Evolutionary conservation across 2,888 invertebrate genomes (phyloP).

Genomic region (Auanema sp.): DNA sequence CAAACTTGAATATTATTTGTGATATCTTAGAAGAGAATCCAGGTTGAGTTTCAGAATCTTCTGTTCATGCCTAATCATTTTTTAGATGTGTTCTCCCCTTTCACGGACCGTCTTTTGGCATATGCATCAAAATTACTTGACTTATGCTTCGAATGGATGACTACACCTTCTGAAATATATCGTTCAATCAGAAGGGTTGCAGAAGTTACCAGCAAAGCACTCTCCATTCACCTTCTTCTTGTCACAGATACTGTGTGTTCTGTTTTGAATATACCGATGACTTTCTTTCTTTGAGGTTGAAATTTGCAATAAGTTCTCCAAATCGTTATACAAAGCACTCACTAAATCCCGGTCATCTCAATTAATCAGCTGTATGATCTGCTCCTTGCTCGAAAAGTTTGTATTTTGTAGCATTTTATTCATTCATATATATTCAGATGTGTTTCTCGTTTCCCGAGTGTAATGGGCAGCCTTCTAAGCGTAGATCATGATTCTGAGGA

Average conservation of each 20-base stretch:
- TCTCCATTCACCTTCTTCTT: constrained; percentile 20
- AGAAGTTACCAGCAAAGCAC: constrained; percentile 17
- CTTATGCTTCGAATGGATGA: constrained; percentile 23
- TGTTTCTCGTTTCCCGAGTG: constrained; percentile 15
- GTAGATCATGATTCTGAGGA: constrained; percentile 22
- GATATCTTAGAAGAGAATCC: constrained; percentile 17
- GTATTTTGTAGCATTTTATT: background rate
- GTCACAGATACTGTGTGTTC: constrained; percentile 3
- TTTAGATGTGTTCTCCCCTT: constrained; percentile 12
- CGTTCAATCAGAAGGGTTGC: constrained; percentile 13
- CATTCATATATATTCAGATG: constrained; percentile 17
- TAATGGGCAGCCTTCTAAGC: constrained; percentile 17
- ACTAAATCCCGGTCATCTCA: background rate
- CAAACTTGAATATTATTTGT: constrained; percentile 17
- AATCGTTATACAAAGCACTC: constrained; percentile 9
- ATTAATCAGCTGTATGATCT: constrained; percentile 12
- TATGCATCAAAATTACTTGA: constrained; percentile 13
- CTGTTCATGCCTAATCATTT: too few relatives aligned
- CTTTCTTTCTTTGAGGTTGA: constrained; percentile 8
- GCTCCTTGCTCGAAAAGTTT: constrained; percentile 17
- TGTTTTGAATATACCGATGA: too few relatives aligned
- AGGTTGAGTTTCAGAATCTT: background rate
- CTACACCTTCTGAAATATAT: constrained; percentile 9
- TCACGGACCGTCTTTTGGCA: background rate
- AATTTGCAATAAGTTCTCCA: constrained; percentile 11